Percentiles rank a stretch among this genome's conserved stretches.
Evolutionary conservation across 2,888 invertebrate genomes (phyloP).

Genomic region (Anthrax anthrax): DNA sequence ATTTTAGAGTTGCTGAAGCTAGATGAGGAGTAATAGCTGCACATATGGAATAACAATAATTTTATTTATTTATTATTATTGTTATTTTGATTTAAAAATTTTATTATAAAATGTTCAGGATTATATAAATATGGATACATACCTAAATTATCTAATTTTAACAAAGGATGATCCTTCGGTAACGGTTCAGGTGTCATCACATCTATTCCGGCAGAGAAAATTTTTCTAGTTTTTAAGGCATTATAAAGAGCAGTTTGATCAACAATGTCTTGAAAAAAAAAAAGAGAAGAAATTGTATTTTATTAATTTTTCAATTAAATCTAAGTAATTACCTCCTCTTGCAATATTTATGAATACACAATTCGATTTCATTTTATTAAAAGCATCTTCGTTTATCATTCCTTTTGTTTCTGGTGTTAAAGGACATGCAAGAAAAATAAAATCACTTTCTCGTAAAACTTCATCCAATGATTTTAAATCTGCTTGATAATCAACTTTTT

Average conservation of each 20-base stretch:
- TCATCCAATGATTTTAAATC: constrained; percentile 44
- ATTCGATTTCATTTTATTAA: constrained; percentile 57
- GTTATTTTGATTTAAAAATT: neutral
- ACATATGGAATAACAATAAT: constrained; percentile 1
- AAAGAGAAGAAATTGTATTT: constrained; percentile 1
- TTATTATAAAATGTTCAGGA: neutral
- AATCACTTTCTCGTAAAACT: constrained; percentile 47
- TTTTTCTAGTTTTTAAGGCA: constrained; percentile 56
- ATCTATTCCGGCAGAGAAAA: constrained; percentile 82
- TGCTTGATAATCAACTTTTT: constrained; percentile 41
- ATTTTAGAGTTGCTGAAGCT: constrained; percentile 67
- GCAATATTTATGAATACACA: constrained; percentile 60
- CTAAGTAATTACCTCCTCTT: constrained; percentile 37
- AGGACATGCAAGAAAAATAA: constrained; percentile 47
- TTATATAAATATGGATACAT: constrained; percentile 5
- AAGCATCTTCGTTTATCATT: constrained; percentile 52
- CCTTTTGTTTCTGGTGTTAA: constrained; percentile 45
- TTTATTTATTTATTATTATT: too few species aligned
- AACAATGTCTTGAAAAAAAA: constrained; percentile 40
- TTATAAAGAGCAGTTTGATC: constrained; percentile 67
- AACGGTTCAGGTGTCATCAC: constrained; percentile 87
- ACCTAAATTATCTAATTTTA: constrained; percentile 72
- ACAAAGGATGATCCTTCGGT: constrained; percentile 60
- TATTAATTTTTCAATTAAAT: neutral
- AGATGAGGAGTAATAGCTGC: constrained; percentile 73